Conservation (phyloP, 2,113 vertebrate genomes). For the Hirundichthys speculiger region DNA sequence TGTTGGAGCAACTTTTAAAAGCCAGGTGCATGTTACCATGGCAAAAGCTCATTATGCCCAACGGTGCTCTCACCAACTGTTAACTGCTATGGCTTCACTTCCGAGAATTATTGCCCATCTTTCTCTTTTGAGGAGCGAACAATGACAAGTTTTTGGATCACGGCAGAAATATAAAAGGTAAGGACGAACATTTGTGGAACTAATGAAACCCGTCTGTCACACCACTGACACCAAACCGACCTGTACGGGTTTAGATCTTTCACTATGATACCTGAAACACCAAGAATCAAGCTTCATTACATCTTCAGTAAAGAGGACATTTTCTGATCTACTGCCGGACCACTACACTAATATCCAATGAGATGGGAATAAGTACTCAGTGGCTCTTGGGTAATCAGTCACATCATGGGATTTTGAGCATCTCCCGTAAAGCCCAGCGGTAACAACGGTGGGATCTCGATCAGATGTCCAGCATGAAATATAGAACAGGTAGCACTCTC, state of each 20-base stretch:
- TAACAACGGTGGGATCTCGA: constrained; percentile 20
- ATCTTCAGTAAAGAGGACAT: neutral
- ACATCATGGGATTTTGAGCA: neutral
- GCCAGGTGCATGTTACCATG: constrained; percentile 52
- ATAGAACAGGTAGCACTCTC: constrained; percentile 33
- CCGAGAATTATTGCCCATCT: neutral
- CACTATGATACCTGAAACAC: no score
- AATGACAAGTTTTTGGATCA: neutral
- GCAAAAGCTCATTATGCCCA: constrained; percentile 45
- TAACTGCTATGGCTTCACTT: neutral
- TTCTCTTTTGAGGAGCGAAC: neutral
- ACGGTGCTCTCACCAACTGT: no score
- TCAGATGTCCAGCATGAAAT: constrained; percentile 53
- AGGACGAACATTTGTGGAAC: no score
- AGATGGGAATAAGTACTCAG: constrained; percentile 17
- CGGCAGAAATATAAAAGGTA: neutral
- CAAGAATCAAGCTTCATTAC: no score
- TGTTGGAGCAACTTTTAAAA: neutral
- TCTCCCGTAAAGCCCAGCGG: constrained; percentile 19
- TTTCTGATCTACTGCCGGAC: constrained; percentile 2
- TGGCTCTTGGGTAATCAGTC: constrained; percentile 24
- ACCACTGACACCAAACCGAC: no score
- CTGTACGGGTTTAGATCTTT: no score
- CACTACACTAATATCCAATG: constrained; percentile 10
- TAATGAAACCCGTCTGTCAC: no score